phyloP scores from a whole-genome alignment of 2,888 invertebrate species.

The Ormyrus nitidulus region DNA sequence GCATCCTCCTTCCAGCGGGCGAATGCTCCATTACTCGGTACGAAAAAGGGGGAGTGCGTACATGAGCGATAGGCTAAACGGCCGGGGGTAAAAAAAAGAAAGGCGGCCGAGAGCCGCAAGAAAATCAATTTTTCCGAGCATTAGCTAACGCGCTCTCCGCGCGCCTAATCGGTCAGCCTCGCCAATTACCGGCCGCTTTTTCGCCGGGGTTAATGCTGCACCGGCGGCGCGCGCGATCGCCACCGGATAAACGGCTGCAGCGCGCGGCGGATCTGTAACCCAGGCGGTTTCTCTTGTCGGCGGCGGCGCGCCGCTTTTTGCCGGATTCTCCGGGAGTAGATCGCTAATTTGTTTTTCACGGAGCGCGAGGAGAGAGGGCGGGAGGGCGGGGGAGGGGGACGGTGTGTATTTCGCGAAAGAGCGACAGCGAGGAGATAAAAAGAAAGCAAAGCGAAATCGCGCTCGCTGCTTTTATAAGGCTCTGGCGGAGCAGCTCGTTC shows the following conservation, averaged over 20 bases:
- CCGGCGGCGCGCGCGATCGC: not conserved
- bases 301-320: too few relatives aligned
- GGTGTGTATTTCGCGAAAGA: too few relatives aligned
- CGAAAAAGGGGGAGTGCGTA: not conserved
- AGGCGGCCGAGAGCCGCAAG: not conserved
- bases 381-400: not conserved
- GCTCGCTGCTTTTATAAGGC: too few relatives aligned
- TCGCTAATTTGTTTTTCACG: slow-evolving; percentile 54
- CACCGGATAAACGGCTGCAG: not conserved
- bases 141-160: slow-evolving; percentile 13
- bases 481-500: not conserved
- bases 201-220: slow-evolving; percentile 2
- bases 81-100: not conserved
- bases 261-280: not conserved
- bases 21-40: too few relatives aligned
- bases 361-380: not conserved
- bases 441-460: too few relatives aligned
- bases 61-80: not conserved
- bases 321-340: not conserved
- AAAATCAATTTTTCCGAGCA: slow-evolving; percentile 43
- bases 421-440: too few relatives aligned
- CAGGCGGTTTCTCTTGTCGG: not conserved
- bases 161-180: not conserved
- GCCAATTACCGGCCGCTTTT: slow-evolving; percentile 43
- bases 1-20: not conserved